Base-by-base conservation (phyloP, 2,888 invertebrate species). In the Malthinus seriepunctatus region DNA sequence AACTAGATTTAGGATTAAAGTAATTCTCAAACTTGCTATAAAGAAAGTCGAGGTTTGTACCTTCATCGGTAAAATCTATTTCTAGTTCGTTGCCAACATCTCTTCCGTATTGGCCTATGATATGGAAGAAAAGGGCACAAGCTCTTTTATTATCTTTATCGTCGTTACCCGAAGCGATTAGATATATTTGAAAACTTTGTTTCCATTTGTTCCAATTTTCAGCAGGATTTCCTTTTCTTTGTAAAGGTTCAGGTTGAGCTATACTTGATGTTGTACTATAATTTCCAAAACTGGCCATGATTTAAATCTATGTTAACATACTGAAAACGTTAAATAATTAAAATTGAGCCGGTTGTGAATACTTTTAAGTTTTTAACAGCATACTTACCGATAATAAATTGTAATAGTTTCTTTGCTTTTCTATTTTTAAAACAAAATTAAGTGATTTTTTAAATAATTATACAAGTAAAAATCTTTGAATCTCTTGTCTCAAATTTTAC, bases 191-290 rank as follows among this genome's bases (percentile, higher is more conserved):
- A 37, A 50, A 55, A 23, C 49, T 55, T 34, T 55, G 55, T 14
- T 47, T 47, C 55, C 55, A 55, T 14, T 49, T 15, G 8, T 12
- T 37, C 55, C 55, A 55, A 44, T 55, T 55, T 35, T 55, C 50
- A 9, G 23, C 49, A 23, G 44, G 35, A 49, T 55, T 49, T 32
- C 55, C 55, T 37, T 50, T 50, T 12, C 34, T 50, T 12, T 11
- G 4, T 32, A 55, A 23, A 14, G 42, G 31, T 2, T 42, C 42
- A 2, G 55, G 55, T 44, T 48, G 55, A 10, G 14, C 10, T 3
- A 55, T 31, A 5, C 11, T 15, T 31, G 33, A 42, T 15, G 39
- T 15, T 2, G 39, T 11, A 14, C 12, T 23, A 54, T 33, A n/a
- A n/a, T n/a, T n/a, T n/a, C n/a, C n/a, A n/a, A n/a, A n/a, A n/a